phyloP scores from a whole-genome alignment of 2,888 invertebrate species.

The Hymenopus coronatus region DNA sequence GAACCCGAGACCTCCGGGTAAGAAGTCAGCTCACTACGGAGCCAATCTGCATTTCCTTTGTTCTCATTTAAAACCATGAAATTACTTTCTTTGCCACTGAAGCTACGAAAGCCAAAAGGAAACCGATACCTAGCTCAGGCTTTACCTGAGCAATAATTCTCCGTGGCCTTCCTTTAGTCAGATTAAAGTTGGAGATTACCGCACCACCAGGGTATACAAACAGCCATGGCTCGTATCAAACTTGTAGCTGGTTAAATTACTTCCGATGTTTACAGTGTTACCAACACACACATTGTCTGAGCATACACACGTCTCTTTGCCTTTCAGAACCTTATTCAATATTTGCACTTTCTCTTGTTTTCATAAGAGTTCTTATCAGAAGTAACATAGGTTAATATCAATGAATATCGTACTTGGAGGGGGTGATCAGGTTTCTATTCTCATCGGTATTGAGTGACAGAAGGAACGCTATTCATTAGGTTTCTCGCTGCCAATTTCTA shows the following conservation, averaged over 20 bases:
- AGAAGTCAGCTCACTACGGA: no score
- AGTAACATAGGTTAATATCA: no score
- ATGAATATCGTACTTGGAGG: no score
- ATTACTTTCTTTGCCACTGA: not conserved
- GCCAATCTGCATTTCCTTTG: not conserved
- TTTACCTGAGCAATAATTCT: not conserved
- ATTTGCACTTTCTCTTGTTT: not conserved
- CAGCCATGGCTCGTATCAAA: not conserved
- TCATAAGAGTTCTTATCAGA: no score
- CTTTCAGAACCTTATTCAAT: not conserved
- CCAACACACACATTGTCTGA: not conserved
- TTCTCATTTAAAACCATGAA: not conserved
- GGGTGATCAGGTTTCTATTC: no score
- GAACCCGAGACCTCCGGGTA: no score
- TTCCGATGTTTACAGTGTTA: not conserved
- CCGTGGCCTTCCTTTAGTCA: not conserved
- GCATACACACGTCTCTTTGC: not conserved
- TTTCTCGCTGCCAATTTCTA: no score
- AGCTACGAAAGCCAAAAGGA: not conserved
- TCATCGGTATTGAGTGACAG: no score
- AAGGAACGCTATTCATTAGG: no score
- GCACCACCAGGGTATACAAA: not conserved
- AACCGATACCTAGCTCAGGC: not conserved
- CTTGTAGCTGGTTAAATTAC: not conserved
- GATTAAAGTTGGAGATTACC: not conserved